Percentiles rank a stretch among this genome's conserved stretches.
Conservation (phyloP, 2,888 invertebrate genomes). For the Troilus luridus region DNA sequence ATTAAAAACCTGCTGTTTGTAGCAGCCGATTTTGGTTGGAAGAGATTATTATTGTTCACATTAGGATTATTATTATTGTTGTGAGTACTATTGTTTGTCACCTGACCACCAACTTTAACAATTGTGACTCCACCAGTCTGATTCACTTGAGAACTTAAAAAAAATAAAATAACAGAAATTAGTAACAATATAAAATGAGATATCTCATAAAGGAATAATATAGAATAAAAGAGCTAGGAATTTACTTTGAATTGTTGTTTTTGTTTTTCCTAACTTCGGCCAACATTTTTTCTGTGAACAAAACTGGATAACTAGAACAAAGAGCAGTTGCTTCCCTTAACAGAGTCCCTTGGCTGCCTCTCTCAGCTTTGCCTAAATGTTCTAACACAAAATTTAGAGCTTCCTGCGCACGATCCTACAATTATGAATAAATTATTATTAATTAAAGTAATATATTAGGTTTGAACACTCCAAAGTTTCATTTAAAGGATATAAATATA, state of each 20-base stretch:
- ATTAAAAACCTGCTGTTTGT: slow-evolving; percentile 53
- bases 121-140: slow-evolving; percentile 85
- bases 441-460: neutral
- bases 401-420: slow-evolving; percentile 83
- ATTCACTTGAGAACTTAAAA: slow-evolving; percentile 75
- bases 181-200: neutral
- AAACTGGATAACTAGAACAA: slow-evolving; percentile 84
- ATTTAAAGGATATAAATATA: too few relatives aligned
- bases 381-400: slow-evolving; percentile 86
- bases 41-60: slow-evolving; percentile 61
- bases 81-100: slow-evolving; percentile 63
- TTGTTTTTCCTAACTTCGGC: slow-evolving; percentile 75
- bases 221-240: neutral
- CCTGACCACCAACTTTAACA: slow-evolving; percentile 78
- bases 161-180: neutral
- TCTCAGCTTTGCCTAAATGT: slow-evolving; percentile 80
- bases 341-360: slow-evolving; percentile 81
- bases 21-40: slow-evolving; percentile 59
- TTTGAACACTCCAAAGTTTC: too few relatives aligned
- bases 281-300: slow-evolving; percentile 85
- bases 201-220: neutral
- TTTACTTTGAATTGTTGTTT: slow-evolving; percentile 64
- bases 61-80: slow-evolving; percentile 63
- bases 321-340: slow-evolving; percentile 85
- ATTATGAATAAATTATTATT: neutral